Percentiles rank a stretch among this genome's conserved stretches.
phyloP scores from a whole-genome alignment of 1,140 invertebrate genomes.

The Antheraea mylitta region DNA sequence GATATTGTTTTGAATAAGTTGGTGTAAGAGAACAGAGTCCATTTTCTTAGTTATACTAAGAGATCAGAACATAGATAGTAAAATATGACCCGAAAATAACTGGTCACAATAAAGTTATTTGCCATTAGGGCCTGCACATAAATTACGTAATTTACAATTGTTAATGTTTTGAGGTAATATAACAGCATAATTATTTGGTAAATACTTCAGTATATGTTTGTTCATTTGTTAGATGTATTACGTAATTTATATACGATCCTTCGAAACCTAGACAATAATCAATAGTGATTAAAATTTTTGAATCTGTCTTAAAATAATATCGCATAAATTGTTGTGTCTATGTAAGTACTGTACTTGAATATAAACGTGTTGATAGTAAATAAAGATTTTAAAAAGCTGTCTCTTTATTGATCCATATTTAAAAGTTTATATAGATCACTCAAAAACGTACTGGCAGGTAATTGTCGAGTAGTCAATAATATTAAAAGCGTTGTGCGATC shows the following conservation, averaged over 20 bases:
- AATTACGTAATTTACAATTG: neutral
- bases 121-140: neutral
- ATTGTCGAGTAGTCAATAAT: too few species aligned
- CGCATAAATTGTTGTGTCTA: constrained; percentile 40
- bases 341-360: constrained; percentile 25
- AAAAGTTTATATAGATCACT: neutral
- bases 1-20: too few species aligned
- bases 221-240: neutral
- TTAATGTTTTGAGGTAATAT: too few species aligned
- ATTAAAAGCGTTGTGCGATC: too few species aligned
- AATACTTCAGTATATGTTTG: neutral
- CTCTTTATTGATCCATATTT: constrained; percentile 26
- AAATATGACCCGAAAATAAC: too few species aligned
- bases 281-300: constrained; percentile 9
- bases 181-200: too few species aligned
- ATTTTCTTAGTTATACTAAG: too few species aligned
- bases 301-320: constrained; percentile 7
- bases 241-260: neutral
- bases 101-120: neutral
- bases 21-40: too few species aligned
- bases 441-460: too few species aligned
- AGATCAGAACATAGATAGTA: too few species aligned
- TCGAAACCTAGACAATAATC: neutral
- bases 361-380: constrained; percentile 8
- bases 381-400: constrained; percentile 12